phyloP scores from a whole-genome alignment of 2,113 vertebrate species.

The Gymnogyps californianus region DNA sequence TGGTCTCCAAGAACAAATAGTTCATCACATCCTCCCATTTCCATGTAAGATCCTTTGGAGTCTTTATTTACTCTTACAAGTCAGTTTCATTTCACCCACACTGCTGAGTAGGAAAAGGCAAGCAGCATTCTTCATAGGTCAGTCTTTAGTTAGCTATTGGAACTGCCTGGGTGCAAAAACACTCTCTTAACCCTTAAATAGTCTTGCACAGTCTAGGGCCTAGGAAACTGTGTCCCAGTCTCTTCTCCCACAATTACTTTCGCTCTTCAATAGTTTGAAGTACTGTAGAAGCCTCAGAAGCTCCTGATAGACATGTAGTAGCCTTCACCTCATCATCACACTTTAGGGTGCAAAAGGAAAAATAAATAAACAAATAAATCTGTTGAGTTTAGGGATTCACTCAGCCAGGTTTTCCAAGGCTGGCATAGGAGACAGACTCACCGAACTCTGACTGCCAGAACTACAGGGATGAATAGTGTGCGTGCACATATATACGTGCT shows the following conservation, averaged over 20 bases:
- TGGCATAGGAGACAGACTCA: neutral
- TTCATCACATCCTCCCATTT: neutral
- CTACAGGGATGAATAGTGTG: neutral
- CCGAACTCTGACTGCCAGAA: neutral
- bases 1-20: neutral
- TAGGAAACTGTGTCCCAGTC: neutral
- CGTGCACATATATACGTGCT: rapidly evolving
- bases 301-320: neutral
- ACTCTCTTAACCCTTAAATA: neutral
- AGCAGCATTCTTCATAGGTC: constrained; percentile 62
- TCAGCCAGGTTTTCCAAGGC: neutral
- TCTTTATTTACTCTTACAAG: neutral
- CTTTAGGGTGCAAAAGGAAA: neutral
- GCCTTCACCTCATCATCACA: neutral
- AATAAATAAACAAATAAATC: neutral
- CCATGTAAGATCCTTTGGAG: neutral
- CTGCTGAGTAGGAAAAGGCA: constrained; percentile 23
- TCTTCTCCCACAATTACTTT: neutral
- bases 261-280: neutral
- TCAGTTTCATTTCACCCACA: neutral
- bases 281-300: neutral
- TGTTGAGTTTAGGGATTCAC: neutral
- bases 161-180: constrained; percentile 17
- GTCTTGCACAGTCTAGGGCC: neutral
- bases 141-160: constrained; percentile 46